Evolutionary conservation across 2,888 invertebrate species (phyloP).

Genomic region (Enchytraeus crypticus): DNA sequence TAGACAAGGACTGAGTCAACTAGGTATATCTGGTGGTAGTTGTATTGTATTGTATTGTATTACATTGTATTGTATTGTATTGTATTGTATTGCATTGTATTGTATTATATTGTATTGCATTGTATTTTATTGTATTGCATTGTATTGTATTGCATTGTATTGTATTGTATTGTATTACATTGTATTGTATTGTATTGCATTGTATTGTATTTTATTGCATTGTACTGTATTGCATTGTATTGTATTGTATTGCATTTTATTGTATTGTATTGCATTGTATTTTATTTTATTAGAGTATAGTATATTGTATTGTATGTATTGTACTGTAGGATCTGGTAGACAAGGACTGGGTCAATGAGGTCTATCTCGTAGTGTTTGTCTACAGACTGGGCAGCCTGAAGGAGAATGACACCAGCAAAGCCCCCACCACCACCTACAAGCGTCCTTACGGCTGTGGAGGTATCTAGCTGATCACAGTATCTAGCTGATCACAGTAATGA

Average conservation of each 20-base stretch:
- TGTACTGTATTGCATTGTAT: background rate
- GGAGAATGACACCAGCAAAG: conserved; percentile 57
- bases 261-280: no score
- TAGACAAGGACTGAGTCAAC: conserved; percentile 71
- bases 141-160: no score
- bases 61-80: no score
- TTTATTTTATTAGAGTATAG: background rate
- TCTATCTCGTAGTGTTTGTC: conserved; percentile 80
- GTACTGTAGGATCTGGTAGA: conserved; percentile 69
- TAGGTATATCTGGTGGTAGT: conserved; percentile 82
- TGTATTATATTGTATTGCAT: no score
- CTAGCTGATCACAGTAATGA: background rate
- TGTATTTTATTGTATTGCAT: no score
- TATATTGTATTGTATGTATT: background rate
- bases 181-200: background rate
- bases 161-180: background rate
- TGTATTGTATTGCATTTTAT: no score
- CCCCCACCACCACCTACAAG: conserved; percentile 44
- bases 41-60: no score
- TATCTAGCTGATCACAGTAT: conserved; percentile 19
- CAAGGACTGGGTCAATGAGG: conserved; percentile 72
- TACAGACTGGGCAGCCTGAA: conserved; percentile 71
- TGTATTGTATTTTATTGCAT: no score
- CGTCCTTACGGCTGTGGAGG: conserved; percentile 79
- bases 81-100: no score